Evolutionary conservation across 2,888 invertebrate genomes (phyloP), one percentile per base, ranked within the genome.

Genomic region (Tribolium freemani): DNA sequence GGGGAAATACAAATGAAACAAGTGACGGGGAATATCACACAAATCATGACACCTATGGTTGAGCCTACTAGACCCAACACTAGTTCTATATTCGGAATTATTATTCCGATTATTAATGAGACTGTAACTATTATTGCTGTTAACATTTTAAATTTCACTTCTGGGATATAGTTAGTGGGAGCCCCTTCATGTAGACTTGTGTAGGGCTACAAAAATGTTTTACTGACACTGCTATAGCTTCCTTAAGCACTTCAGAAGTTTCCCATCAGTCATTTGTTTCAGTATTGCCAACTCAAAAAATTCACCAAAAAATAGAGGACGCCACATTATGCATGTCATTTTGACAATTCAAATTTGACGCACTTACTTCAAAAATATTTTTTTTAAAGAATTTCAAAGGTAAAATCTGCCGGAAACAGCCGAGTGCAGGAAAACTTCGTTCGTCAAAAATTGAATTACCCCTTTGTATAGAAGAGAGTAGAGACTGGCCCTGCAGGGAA

Each of bases 51-150:
- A 0, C 99, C 99, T 79, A 98, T 96, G 0, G 98, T 98, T 1
- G 98, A 96, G 0, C 99, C 99, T 44, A 97, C 93, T 38, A 99
- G 87, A 0, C 98, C 98, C 71, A 99, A 90, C 66, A 99, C 96
- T 80, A 98, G 90, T 88, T 99, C 96, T 71, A 96, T 96, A 83
- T 96, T 97, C 10, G 99, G 99, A 78, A 98, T 92, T 75, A 96
- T 85, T 60, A 99, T 90, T 9, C 96, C 97, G 69, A 94, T 90
- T 69, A 92, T 87, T 58, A 98, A 88, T 0, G 97, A 93, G 13
- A 91, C 88, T 0, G 89, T 86, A 0, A 99, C 91, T 74, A 98
- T 94, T 11, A 90, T 87, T 8, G 94, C 87, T 0, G 99, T 99
- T 63, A 99, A 91, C 50, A 91, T 89, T 75, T 94, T 93, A 86